phyloP scores from a whole-genome alignment of 64 coral and sea anemone genomes.

The Montipora capricornis region DNA sequence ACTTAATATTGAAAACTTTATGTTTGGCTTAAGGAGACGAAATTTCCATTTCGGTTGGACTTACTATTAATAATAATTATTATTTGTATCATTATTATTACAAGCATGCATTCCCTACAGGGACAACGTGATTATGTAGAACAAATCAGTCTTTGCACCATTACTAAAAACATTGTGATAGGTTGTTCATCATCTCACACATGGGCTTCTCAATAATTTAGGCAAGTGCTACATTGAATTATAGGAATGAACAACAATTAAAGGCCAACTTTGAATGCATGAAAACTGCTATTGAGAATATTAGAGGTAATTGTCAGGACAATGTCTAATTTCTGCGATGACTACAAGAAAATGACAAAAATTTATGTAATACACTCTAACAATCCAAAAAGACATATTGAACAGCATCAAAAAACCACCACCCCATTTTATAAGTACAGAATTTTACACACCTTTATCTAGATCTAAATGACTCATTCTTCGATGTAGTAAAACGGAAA shows the following conservation, averaged over 20 bases:
- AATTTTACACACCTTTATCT: slow-evolving; percentile 3
- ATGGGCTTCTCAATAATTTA: too few relatives aligned
- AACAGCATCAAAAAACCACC: background rate
- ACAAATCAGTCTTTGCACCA: background rate
- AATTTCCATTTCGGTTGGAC: background rate
- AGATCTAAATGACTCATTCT: slow-evolving; percentile 25
- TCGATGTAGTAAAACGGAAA: background rate
- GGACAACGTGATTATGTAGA: too few relatives aligned
- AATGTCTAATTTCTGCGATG: too few relatives aligned
- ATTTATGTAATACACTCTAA: background rate
- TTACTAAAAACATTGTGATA: background rate
- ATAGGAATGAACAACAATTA: too few relatives aligned
- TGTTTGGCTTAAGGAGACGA: background rate
- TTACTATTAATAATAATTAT: too few relatives aligned
- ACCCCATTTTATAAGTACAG: background rate
- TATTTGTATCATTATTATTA: too few relatives aligned
- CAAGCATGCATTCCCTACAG: too few relatives aligned
- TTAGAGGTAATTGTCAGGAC: background rate
- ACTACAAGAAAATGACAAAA: background rate
- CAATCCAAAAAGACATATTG: background rate
- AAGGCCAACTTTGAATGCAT: too few relatives aligned
- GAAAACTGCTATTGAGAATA: background rate
- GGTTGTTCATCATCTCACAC: background rate
- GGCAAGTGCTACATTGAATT: too few relatives aligned
- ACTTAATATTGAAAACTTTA: background rate